Percentiles rank a stretch among this genome's conserved stretches.
Evolutionary conservation across 53 echinoderm and acorn worm genomes (phyloP).

Genomic region (Echinometra lucunter): DNA sequence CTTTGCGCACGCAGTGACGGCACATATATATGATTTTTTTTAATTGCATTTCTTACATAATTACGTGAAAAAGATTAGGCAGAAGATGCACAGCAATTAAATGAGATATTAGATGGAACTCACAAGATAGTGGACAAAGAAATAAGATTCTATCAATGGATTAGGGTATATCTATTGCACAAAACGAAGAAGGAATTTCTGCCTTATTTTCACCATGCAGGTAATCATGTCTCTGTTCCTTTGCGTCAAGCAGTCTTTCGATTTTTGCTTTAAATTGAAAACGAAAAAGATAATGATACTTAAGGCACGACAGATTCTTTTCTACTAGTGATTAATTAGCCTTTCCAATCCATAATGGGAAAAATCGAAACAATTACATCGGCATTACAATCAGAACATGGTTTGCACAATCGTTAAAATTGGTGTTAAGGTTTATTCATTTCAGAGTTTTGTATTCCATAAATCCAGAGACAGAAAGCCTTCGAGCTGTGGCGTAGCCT

Average conservation of each 20-base stretch:
- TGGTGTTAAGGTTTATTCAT: no score
- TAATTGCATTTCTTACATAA: not conserved
- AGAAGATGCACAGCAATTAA: not conserved
- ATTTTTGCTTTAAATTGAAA: not conserved
- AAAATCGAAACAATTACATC: not conserved
- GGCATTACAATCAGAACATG: not conserved
- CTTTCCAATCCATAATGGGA: not conserved
- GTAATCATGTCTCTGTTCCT: no score
- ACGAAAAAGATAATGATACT: not conserved
- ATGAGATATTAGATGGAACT: not conserved
- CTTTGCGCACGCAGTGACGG: conserved; percentile 18
- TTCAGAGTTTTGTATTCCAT: no score
- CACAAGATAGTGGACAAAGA: not conserved
- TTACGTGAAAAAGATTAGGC: not conserved
- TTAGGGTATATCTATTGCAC: no score
- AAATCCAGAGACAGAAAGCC: no score
- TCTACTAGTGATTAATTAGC: not conserved
- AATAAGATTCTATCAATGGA: no score
- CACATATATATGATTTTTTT: not conserved
- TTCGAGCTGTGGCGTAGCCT: no score
- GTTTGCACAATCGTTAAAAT: not conserved
- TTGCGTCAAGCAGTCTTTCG: not conserved
- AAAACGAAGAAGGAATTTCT: no score
- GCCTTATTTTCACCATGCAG: not conserved
- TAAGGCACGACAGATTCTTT: conserved; percentile 33